Percentiles rank a stretch among this genome's conserved stretches.
These are phyloP conservation scores for Dasyornis broadbenti DNA, from an alignment of 2,113 vertebrate genomes.

Conservation along the genomic window DNA sequence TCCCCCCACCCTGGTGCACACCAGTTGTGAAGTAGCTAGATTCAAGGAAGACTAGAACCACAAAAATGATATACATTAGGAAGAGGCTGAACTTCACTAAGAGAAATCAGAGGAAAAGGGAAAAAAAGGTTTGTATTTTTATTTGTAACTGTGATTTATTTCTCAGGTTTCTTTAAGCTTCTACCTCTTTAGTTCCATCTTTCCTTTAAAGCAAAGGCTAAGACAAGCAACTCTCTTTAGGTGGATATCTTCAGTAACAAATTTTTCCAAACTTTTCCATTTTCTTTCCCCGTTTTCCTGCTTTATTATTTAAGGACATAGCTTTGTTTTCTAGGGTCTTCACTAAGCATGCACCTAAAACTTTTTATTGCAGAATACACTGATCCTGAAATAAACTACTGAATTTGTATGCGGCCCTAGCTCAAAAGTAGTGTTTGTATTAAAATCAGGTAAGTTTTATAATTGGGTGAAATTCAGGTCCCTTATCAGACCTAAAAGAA, in stretches of 20 bases:
- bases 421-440: background rate
- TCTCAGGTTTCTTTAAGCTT: background rate
- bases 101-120: background rate
- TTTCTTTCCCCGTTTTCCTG: background rate
- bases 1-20: background rate
- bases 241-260: background rate
- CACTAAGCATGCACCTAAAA: background rate
- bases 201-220: background rate
- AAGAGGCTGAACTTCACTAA: background rate
- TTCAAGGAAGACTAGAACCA: background rate
- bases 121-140: background rate
- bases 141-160: background rate
- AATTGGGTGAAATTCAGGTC: background rate
- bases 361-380: background rate
- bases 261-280: background rate
- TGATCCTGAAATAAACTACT: background rate
- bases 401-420: background rate
- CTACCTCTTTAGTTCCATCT: background rate
- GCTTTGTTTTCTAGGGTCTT: background rate
- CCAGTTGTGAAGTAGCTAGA: background rate
- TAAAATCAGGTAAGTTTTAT: background rate
- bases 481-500: background rate
- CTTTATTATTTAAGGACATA: background rate
- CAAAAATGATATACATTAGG: background rate
- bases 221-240: background rate